Base-by-base conservation (phyloP, 2,113 vertebrate genomes). In the Myrmecobius fasciatus region DNA sequence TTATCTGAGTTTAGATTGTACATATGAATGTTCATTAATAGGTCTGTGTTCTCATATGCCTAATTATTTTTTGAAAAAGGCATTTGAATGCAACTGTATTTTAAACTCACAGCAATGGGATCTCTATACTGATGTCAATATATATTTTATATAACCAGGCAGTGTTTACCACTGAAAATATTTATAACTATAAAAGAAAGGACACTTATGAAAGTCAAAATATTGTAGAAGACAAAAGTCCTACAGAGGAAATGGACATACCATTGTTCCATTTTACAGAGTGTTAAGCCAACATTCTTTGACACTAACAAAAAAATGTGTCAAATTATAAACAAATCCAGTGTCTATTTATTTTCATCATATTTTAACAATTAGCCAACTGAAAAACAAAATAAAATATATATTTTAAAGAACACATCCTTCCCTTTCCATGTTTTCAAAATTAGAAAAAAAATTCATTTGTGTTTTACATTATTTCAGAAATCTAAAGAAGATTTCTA, bases 401-500 rank as follows among this genome's bases (percentile, higher is more conserved):
- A 11, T 9, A 89, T 36, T 54, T 28, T 25, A 43, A 0, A 90
- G 95, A 93, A 22, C 52, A 93, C 47, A 93, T 52, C 11, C 1
- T 96, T 94, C 46, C 36, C 67, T 75, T 43, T 43, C 14, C 14
- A 43, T 92, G 49, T 1, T 67, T 94, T 94, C 89, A 89, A 91
- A 94, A 90, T 89, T 12, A 92, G 47, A 94, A 20, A 47, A 52
- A 92, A 92, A 20, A 43, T 36, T 93, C 31, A 83, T 95, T 60
- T 75, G 67, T 5, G 92, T 92, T n/a, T 91, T 90, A 92, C 43
- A 92, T 91, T 46, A 8, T 92, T 95, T 49, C 92, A 96, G 91
- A 96, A 94, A 93, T 12, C 46, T 52, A 95, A 95, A 97, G 96
- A 95, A 94, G 53, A 90, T 92, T 93, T 95, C 9, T 52, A 94